Evolutionary conservation across 2,113 vertebrate genomes (phyloP).

Genomic region (Tachysurus fulvidraco): DNA sequence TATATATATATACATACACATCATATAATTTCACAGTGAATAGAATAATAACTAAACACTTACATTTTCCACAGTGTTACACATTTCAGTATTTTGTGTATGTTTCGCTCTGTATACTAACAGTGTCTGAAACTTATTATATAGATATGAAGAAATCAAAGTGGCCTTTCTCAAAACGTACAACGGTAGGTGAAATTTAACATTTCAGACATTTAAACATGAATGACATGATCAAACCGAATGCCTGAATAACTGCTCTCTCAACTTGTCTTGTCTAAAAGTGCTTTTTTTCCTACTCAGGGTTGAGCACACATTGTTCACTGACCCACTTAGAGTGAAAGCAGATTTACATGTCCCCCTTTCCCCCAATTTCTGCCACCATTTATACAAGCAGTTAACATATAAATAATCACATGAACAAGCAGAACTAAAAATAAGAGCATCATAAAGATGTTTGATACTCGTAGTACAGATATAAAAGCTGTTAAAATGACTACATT

Average conservation of each 20-base stretch:
- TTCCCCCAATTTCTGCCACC: slow-evolving; percentile 50
- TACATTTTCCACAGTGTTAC: background rate
- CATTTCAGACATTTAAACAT: background rate
- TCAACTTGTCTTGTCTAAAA: slow-evolving; percentile 25
- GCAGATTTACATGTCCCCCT: slow-evolving; percentile 62
- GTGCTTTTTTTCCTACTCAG: slow-evolving; percentile 31
- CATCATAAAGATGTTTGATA: background rate
- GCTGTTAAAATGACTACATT: background rate
- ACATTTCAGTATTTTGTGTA: background rate
- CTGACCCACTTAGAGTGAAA: slow-evolving; percentile 69
- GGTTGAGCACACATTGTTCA: slow-evolving; percentile 63
- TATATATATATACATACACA: too few relatives aligned
- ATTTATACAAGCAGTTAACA: slow-evolving; percentile 54
- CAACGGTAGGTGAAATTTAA: slow-evolving; percentile 70
- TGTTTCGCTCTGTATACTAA: background rate
- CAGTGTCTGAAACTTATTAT: background rate
- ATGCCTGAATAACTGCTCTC: background rate
- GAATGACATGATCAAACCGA: background rate
- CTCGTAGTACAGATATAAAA: background rate
- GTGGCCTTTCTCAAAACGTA: slow-evolving; percentile 86
- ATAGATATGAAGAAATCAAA: slow-evolving; percentile 86
- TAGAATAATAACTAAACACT: background rate
- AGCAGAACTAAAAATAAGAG: background rate
- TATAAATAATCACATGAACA: slow-evolving; percentile 35
- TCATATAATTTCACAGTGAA: background rate